Percentiles rank a stretch among this genome's conserved stretches.
Conservation (phyloP, 1,140 invertebrate genomes). For the Teleogryllus occipitalis region DNA sequence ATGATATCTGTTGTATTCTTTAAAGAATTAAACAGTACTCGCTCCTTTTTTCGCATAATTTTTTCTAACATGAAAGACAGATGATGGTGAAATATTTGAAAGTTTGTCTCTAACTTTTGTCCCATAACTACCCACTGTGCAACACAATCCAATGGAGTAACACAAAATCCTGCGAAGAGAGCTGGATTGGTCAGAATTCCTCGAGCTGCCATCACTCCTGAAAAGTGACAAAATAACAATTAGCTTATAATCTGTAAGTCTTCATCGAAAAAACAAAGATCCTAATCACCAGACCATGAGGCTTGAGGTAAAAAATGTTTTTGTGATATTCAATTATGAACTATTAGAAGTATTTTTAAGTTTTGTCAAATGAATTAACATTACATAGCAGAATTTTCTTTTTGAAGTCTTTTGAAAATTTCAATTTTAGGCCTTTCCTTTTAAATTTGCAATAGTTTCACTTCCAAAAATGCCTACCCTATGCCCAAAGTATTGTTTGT, state of each 20-base stretch:
- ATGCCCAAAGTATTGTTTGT: no score
- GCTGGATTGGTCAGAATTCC: constrained; percentile 86
- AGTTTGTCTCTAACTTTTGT: constrained; percentile 48
- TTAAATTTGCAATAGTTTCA: neutral
- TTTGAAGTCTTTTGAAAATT: neutral
- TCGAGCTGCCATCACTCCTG: constrained; percentile 79
- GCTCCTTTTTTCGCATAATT: constrained; percentile 57
- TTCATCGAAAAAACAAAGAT: no score
- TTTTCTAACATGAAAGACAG: constrained; percentile 89
- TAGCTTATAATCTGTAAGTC: neutral
- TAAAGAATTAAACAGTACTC: constrained; percentile 69
- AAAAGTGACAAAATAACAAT: constrained; percentile 28
- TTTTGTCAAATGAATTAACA: no score
- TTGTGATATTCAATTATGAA: no score
- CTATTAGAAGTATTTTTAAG: no score
- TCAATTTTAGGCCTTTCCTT: neutral
- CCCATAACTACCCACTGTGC: constrained; percentile 79
- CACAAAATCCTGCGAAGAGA: constrained; percentile 60
- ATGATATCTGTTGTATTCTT: constrained; percentile 24
- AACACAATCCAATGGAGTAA: constrained; percentile 69
- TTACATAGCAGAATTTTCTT: no score
- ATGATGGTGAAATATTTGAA: constrained; percentile 86
- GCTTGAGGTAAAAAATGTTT: no score
- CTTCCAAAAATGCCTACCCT: neutral
- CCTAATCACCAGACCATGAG: no score